Evolutionary conservation across 2,113 vertebrate genomes (phyloP).

Genomic region (Apodemus sylvaticus): DNA sequence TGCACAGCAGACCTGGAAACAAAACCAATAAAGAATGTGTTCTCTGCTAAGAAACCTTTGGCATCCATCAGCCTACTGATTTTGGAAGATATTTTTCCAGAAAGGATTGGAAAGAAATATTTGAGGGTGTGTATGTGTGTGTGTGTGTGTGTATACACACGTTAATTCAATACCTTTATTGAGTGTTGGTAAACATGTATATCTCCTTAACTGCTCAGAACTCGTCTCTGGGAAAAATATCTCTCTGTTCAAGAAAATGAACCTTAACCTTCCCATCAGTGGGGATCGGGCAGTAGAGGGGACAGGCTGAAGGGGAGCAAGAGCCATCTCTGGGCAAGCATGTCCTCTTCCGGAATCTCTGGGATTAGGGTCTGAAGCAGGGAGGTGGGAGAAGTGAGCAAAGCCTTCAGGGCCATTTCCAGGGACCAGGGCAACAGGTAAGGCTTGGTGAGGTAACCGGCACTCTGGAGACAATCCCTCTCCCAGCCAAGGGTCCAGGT

Average conservation of each 20-base stretch:
- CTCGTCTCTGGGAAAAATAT: constrained; percentile 45
- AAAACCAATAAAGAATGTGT: constrained; percentile 30
- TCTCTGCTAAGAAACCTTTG: neutral
- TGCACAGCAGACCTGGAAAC: neutral
- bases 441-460: neutral
- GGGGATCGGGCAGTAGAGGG: neutral
- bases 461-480: constrained; percentile 3
- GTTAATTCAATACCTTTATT: neutral
- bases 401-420: neutral
- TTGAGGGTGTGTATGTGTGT: too few species aligned
- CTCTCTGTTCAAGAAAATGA: constrained; percentile 47
- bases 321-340: constrained; percentile 40
- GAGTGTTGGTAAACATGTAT: neutral
- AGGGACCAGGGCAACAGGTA: neutral
- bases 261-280: neutral
- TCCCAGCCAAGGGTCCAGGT: neutral
- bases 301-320: neutral
- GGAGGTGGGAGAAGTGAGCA: neutral
- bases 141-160: too few species aligned
- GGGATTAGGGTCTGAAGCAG: constrained; percentile 35
- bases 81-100: constrained; percentile 44
- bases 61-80: neutral
- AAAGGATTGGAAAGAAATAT: constrained; percentile 44
- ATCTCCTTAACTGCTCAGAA: neutral
- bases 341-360: neutral